Evolutionary conservation across 2,888 invertebrate species (phyloP), one percentile per base, ranked within the genome.

Genomic region (Periphyllus acericola): DNA sequence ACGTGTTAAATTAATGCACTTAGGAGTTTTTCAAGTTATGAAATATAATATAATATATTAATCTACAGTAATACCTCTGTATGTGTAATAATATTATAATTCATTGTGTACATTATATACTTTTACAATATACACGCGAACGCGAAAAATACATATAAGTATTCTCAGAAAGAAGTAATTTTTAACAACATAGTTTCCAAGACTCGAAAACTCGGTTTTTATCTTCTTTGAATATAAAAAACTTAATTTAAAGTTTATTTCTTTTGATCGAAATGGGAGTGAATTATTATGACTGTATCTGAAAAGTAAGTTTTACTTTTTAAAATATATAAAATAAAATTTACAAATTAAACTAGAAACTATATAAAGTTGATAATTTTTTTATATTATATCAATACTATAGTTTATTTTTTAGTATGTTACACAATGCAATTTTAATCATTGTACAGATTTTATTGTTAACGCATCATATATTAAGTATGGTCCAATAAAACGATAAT

Each of bases 211-310:
- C 36, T 83, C 32, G 60, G 29, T 60, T 83, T 83, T 83, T 83
- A 83, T 83, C 75, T 83, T 66, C 25, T 83, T 83, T 76, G 66
- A 76, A 75, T 76, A 66, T 25, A 75, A 36, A 66, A 83, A 76
- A 83, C 75, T 76, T 75, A 75, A 83, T 83, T 83, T 75, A 83
- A 83, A 83, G 83, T 83, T 75, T 74, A 55, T 83, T 66, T 66
- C 40, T 83, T 83, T 83, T 75, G 83, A 83, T 83, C 75, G 75
- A 75, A 40, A 76, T 75, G 75, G 40, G 60, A 76, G 66, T 83
- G 75, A 83, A 83, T 83, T 83, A 83, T 83, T 83, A 76, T 40
- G 32, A 75, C 60, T 76, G 25, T 83, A 75, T 83, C 14, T 55
- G 66, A 32, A 75, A 75, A 66, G 14, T 40, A 75, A 83, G 83